These are phyloP conservation scores for Brachionus angularis DNA, from an alignment of 1,140 invertebrate genomes.

Conservation along the genomic window DNA sequence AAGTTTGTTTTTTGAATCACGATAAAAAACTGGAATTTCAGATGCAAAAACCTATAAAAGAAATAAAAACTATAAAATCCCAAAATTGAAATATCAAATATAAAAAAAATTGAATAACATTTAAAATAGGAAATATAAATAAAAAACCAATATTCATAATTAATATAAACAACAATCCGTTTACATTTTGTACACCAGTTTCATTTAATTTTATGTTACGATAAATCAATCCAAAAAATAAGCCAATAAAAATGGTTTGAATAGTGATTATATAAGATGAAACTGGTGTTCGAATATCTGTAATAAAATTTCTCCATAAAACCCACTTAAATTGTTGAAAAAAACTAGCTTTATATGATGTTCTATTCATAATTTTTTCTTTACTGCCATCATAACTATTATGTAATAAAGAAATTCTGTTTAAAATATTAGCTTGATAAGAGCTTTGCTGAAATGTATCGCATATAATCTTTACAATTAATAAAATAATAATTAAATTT, in stretches of 20 bases:
- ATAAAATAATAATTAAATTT: background rate
- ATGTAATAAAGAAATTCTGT: background rate
- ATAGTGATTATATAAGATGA: background rate
- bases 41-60: no score
- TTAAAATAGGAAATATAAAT: conserved; percentile 53
- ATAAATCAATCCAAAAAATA: conserved; percentile 10
- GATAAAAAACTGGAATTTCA: conserved; percentile 67
- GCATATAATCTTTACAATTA: conserved; percentile 43
- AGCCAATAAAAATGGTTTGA: background rate
- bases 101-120: no score
- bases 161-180: conserved; percentile 86
- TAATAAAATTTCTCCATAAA: conserved; percentile 13
- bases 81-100: no score
- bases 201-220: conserved; percentile 63
- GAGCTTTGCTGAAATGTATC: conserved; percentile 31
- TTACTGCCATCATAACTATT: background rate
- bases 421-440: conserved; percentile 20
- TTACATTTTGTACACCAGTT: conserved; percentile 88
- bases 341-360: background rate
- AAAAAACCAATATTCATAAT: conserved; percentile 71
- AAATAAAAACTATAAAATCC: no score
- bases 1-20: conserved; percentile 72
- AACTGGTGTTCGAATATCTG: background rate
- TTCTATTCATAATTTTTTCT: background rate
- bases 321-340: conserved; percentile 37